A percentile compares a stretch with the other conserved stretches of the same genome.
phyloP scores from a whole-genome alignment of 2,888 invertebrate species.

The Acleris holmiana region DNA sequence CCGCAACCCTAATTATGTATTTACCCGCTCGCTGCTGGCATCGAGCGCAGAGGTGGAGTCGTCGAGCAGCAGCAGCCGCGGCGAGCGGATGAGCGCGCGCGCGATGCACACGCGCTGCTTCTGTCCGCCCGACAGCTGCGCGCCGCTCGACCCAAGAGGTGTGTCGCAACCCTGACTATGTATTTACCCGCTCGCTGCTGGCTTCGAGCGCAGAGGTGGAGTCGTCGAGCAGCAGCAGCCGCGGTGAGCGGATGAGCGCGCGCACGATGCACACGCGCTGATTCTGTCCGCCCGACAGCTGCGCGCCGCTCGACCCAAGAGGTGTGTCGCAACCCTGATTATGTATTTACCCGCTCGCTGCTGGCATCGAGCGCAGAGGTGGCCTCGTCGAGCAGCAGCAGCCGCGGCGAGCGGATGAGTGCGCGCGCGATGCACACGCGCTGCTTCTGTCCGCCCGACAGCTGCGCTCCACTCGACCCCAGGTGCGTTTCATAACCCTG shows the following conservation, averaged over 20 bases:
- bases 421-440: slow-evolving; percentile 90
- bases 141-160: no score
- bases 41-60: no score
- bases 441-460: slow-evolving; percentile 90
- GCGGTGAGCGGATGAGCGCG: slow-evolving; percentile 87
- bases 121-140: no score
- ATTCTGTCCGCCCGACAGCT: slow-evolving; percentile 89
- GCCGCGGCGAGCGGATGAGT: slow-evolving; percentile 86
- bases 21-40: no score
- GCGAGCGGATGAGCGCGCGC: no score
- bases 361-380: slow-evolving; percentile 88
- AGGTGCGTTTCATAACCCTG: slow-evolving; percentile 89
- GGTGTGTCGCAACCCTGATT: slow-evolving; percentile 87
- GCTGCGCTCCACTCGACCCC: slow-evolving; percentile 87
- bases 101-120: no score
- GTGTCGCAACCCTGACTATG: no score
- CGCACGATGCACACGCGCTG: slow-evolving; percentile 86
- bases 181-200: no score
- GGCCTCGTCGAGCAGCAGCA: slow-evolving; percentile 87
- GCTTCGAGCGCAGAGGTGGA: slow-evolving; percentile 88
- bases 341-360: slow-evolving; percentile 85
- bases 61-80: no score
- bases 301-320: slow-evolving; percentile 87
- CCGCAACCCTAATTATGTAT: no score
- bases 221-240: slow-evolving; percentile 87